Evolutionary conservation across 2,113 vertebrate species (phyloP), one percentile per base, ranked within the genome.

Genomic region (Aphelocoma coerulescens): DNA sequence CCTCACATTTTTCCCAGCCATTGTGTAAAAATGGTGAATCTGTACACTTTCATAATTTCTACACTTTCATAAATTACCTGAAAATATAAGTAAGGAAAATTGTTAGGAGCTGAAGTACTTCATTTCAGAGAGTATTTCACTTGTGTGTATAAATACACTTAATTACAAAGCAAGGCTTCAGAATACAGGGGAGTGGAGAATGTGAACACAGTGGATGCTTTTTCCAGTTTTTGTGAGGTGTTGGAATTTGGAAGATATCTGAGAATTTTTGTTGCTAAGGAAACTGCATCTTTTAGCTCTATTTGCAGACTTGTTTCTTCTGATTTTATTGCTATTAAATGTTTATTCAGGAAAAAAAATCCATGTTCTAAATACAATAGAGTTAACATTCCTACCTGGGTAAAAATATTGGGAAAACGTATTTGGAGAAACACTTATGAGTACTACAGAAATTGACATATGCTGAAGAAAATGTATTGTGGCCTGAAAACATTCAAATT

Each of bases 231-330:
- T 71, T 52, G 20, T 51, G 23, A 71, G 28, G 32, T 44, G 78
- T 18, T 26, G 16, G 23, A 87, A 65, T 59, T 94, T 76, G 55
- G 48, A 95, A 61, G 7, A 48, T 84, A 75, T n/a, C 35, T 77
- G 27, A 81, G 30, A 72, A 51, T 37, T 88, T 93, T 82, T 87
- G 90, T 94, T 91, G 51, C 83, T 91, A 95, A 28, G 88, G 90
- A 87, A 95, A 96, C 83, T 69, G 17, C 22, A 67, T 46, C 27
- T 76, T 91, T 91, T 51, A 90, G 43, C 16, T 92, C 41, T 82
- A 51, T 85, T 95, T 95, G 85, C 76, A 89, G 66, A 33, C 11
- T 20, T 37, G 13, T 43, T 67, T 59, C 44, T 73, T 30, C 18
- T 59, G 57, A 17, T 35, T 89, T 71, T 85, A 35, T 54, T 62